These are phyloP conservation scores for Valencia hispanica DNA, from an alignment of 2,797 vertebrate genomes.

Conservation along the genomic window DNA sequence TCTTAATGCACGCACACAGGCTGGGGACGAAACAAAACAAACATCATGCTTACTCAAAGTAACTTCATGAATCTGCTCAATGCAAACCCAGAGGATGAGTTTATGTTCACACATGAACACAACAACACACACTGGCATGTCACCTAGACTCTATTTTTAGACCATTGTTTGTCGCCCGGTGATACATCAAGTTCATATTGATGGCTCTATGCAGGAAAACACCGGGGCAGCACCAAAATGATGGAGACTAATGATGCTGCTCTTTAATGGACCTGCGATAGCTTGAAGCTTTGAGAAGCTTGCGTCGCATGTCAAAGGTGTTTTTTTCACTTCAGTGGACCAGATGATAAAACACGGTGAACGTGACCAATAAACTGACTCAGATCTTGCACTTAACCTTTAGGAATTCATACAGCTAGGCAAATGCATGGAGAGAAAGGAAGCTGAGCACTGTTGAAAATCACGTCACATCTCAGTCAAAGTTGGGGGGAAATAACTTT, in stretches of 20 bases:
- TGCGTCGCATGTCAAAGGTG: slow-evolving; percentile 34
- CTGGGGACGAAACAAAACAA: slow-evolving; percentile 16
- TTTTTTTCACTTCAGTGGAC: slow-evolving; percentile 28
- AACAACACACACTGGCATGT: slow-evolving; percentile 17
- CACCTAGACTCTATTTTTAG: slow-evolving; percentile 74
- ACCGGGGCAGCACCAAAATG: slow-evolving; percentile 70
- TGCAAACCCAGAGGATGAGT: slow-evolving; percentile 36
- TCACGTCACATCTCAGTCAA: slow-evolving; percentile 17
- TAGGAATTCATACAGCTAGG: slow-evolving; percentile 3
- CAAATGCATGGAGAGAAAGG: background rate
- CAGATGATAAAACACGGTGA: slow-evolving; percentile 34
- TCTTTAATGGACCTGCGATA: slow-evolving; percentile 63
- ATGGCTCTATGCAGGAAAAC: slow-evolving; percentile 57
- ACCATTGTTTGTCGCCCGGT: slow-evolving; percentile 71
- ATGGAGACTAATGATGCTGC: slow-evolving; percentile 74
- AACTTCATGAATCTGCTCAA: slow-evolving; percentile 25
- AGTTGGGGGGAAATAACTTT: slow-evolving; percentile 17
- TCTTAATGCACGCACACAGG: slow-evolving; percentile 17
- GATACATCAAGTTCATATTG: slow-evolving; percentile 78
- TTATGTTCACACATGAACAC: slow-evolving; percentile 16
- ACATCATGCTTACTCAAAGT: slow-evolving; percentile 45
- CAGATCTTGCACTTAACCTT: slow-evolving; percentile 14
- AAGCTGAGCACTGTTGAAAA: slow-evolving; percentile 23
- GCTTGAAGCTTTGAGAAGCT: slow-evolving; percentile 50
- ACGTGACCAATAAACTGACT: slow-evolving; percentile 17